Base-by-base conservation (phyloP, 2,888 invertebrate genomes). In the Antitype chi region DNA sequence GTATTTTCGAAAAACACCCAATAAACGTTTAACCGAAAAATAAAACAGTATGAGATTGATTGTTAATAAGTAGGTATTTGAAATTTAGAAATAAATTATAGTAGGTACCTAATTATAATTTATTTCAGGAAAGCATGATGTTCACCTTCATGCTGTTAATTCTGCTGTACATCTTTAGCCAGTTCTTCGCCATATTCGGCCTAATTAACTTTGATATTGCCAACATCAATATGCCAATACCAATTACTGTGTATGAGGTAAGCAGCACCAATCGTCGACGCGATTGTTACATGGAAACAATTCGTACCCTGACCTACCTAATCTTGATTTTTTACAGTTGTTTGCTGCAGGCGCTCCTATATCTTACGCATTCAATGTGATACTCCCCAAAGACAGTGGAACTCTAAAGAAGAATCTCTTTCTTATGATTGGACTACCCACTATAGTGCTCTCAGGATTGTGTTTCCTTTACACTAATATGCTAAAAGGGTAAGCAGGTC, bases 91-190 rank as follows among this genome's bases (percentile, higher is more conserved):
- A 32, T 32, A 32, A 32, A 32, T 32, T 32, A 32, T 32, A 32
- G 32, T n/a, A n/a, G n/a, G n/a, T 3, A 32, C 32, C 32, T 32
- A 32, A 32, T 32, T 32, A 6, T 43, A 43, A 43, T 63, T 75
- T 74, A 9, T 95, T 95, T 80, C 93, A 96, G 96, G 96, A 96
- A 89, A 96, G 96, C 83, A 94, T 96, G 90, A 96, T 96, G 95
- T 96, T 96, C 68, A 96, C 96, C 25, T 95, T 94, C 80, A 92
- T 96, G 91, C 91, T 96, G 32, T 84, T 96, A 66, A 90, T 95
- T 66, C 88, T 96, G 25, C 89, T 96, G 57, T 96, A 96, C 85
- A 93, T 95, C 90, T 96, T 96, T 85, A 96, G 96, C 82, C 96
- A 96, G 88, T 96, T 95, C 87, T 96, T 96, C 76, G 94, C 96